Evolutionary conservation across 2,797 vertebrate species (phyloP).

Genomic region (Melanotaenia boesemani): DNA sequence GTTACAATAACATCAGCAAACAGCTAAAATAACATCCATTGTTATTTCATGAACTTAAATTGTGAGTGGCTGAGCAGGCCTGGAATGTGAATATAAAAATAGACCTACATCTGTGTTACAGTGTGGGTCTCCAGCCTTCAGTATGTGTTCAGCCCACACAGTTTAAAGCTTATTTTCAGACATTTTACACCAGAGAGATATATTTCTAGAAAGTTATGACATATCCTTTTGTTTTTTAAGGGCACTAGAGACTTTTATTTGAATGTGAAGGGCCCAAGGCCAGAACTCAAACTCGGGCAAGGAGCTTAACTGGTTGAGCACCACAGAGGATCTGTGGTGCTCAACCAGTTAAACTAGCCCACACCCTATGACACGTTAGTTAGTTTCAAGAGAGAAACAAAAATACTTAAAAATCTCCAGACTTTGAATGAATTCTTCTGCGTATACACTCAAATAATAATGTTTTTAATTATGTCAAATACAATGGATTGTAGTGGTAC

Average conservation of each 20-base stretch:
- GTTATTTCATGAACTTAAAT: slow-evolving; percentile 17
- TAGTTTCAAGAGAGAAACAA: not conserved
- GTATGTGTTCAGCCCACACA: not conserved
- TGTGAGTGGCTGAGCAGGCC: not conserved
- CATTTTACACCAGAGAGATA: not conserved
- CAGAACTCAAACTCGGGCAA: too few relatives aligned
- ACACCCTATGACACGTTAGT: too few relatives aligned
- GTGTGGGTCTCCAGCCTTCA: not conserved
- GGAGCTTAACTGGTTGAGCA: too few relatives aligned
- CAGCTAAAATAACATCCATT: slow-evolving; percentile 32
- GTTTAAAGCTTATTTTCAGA: not conserved
- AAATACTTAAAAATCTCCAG: not conserved
- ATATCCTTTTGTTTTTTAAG: not conserved
- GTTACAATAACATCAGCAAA: slow-evolving; percentile 30
- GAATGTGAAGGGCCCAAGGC: too few relatives aligned
- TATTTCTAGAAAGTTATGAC: not conserved
- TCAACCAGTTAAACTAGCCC: too few relatives aligned
- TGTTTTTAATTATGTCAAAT: too few relatives aligned
- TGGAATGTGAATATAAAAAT: slow-evolving; percentile 16
- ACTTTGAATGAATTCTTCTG: too few relatives aligned
- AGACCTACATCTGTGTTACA: not conserved
- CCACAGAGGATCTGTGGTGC: too few relatives aligned
- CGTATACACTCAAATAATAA: too few relatives aligned
- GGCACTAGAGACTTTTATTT: too few relatives aligned
- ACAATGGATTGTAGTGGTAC: too few relatives aligned